phyloP scores from a whole-genome alignment of 53 echinoderm and acorn worm species.

The Actinopyga echinites region DNA sequence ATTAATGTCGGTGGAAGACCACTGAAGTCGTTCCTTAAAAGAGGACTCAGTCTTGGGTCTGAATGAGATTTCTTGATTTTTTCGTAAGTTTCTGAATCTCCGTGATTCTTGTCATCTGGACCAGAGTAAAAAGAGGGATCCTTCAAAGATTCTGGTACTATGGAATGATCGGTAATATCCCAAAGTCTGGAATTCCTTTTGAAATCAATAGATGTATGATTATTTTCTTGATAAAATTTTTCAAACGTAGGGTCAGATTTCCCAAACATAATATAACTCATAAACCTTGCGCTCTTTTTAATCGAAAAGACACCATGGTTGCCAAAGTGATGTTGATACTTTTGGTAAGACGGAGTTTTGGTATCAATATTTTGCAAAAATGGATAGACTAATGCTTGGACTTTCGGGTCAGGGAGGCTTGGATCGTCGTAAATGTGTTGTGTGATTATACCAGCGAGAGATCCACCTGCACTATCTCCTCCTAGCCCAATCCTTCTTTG shows the following conservation, averaged over 20 bases:
- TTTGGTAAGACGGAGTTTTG: conserved; percentile 34
- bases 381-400: conserved; percentile 11
- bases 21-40: conserved; percentile 40
- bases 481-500: conserved; percentile 21
- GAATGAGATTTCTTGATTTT: conserved; percentile 10
- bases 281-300: conserved; percentile 26
- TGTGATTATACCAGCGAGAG: background rate
- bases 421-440: background rate
- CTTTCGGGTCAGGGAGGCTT: background rate
- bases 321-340: conserved; percentile 21
- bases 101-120: conserved; percentile 14
- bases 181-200: conserved; percentile 20
- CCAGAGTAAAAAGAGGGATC: conserved; percentile 38
- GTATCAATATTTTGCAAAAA: background rate
- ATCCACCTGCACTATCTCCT: conserved; percentile 28
- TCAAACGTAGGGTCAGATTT: conserved; percentile 44
- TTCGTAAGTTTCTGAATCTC: conserved; percentile 33
- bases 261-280: conserved; percentile 52
- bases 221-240: conserved; percentile 11
- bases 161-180: conserved; percentile 37
- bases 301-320: conserved; percentile 1
- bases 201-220: conserved; percentile 47
- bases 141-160: conserved; percentile 34
- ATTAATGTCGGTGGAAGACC: conserved; percentile 42
- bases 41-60: conserved; percentile 38